Evolutionary conservation across 2,888 invertebrate genomes (phyloP).

Genomic region (Lottia scabra): DNA sequence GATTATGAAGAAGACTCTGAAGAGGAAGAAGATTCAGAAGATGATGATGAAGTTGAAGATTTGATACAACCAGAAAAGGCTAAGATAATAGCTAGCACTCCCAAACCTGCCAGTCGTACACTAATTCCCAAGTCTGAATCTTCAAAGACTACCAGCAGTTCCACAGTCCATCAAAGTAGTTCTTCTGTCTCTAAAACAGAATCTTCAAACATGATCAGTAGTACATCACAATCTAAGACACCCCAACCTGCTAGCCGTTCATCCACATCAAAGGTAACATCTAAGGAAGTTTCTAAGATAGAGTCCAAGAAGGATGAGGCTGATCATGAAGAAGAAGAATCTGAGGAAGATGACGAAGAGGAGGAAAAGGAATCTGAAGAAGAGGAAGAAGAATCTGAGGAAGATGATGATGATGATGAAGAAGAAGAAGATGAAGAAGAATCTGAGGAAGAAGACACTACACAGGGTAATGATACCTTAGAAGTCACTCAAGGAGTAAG

Average conservation of each 20-base stretch:
- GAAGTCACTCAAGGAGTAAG: constrained; percentile 8
- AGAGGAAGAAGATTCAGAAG: constrained; percentile 10
- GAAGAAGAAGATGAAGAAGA: constrained; percentile 14
- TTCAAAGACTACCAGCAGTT: no score
- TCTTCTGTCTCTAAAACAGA: no score
- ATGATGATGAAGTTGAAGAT: constrained; percentile 33
- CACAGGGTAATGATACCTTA: neutral
- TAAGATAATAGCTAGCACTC: neutral
- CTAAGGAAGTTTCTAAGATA: no score
- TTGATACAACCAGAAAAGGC: constrained; percentile 30
- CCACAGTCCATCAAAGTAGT: no score
- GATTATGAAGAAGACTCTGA: constrained; percentile 13
- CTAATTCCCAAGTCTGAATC: no score
- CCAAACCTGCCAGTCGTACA: no score
- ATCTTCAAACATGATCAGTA: no score
- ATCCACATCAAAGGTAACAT: no score
- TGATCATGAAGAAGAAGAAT: constrained; percentile 33
- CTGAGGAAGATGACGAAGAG: constrained; percentile 45
- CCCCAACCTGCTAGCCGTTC: no score
- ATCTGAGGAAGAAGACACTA: constrained; percentile 7
- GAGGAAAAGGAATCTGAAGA: constrained; percentile 42
- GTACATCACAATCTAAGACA: no score
- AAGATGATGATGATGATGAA: constrained; percentile 24
- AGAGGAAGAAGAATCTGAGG: constrained; percentile 22
- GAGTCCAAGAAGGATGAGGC: neutral